These are phyloP conservation scores for Holacanthus passer DNA, from an alignment of 2,113 vertebrate species.

Conservation along the genomic window DNA sequence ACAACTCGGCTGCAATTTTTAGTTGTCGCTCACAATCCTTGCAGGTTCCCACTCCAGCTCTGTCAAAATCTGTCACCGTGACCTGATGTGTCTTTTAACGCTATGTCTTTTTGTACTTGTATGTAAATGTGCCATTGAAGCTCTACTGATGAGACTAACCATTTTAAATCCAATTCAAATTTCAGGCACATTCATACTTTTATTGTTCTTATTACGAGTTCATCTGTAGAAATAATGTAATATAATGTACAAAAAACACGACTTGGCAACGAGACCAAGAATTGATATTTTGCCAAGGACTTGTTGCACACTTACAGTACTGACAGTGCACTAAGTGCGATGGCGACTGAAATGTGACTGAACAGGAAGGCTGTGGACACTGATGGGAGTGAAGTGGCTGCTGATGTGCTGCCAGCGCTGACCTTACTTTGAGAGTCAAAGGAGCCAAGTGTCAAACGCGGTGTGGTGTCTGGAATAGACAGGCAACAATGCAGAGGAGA, in stretches of 20 bases:
- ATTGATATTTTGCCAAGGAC: not conserved
- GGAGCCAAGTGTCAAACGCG: not conserved
- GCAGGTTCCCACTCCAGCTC: not conserved
- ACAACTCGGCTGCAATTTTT: not conserved
- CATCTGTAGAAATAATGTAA: too few relatives aligned
- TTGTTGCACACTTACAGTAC: not conserved
- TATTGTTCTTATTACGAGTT: not conserved
- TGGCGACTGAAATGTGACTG: not conserved
- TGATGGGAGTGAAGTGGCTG: not conserved
- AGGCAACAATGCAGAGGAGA: not conserved
- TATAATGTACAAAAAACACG: too few relatives aligned
- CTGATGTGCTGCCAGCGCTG: not conserved
- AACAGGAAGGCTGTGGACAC: not conserved
- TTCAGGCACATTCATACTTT: too few relatives aligned
- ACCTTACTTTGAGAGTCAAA: not conserved
- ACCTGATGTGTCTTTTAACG: not conserved
- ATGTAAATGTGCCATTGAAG: not conserved
- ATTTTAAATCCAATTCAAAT: not conserved
- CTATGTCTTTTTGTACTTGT: not conserved
- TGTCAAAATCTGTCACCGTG: not conserved
- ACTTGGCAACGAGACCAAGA: not conserved
- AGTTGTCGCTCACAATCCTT: not conserved
- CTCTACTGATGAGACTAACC: not conserved
- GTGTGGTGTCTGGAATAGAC: constrained; percentile 1
- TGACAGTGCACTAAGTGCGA: not conserved